These are phyloP conservation scores for Eupeodes corollae DNA, from an alignment of 1,140 invertebrate species.

Conservation along the genomic window DNA sequence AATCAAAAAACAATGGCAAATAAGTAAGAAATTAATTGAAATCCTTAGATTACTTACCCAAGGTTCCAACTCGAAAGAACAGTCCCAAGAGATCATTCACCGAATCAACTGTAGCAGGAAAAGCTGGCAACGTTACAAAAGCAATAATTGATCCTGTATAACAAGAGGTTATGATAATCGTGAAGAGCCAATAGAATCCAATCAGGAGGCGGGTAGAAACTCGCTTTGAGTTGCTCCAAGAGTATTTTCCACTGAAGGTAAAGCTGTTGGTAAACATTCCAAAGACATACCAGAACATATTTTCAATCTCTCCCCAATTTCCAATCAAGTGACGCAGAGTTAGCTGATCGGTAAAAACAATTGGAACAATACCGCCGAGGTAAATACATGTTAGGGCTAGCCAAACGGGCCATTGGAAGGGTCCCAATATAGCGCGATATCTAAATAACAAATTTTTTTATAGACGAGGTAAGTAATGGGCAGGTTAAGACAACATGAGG, in stretches of 20 bases:
- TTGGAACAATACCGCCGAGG: slow-evolving; percentile 55
- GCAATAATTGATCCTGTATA: slow-evolving; percentile 70
- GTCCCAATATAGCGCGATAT: slow-evolving; percentile 68
- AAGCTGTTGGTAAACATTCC: slow-evolving; percentile 71
- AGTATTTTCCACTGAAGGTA: slow-evolving; percentile 53
- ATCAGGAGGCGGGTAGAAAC: slow-evolving; percentile 54
- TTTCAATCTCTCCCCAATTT: slow-evolving; percentile 55
- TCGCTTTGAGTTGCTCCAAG: slow-evolving; percentile 56
- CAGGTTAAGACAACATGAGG: too few species aligned
- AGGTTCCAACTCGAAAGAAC: slow-evolving; percentile 40
- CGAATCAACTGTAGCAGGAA: slow-evolving; percentile 55
- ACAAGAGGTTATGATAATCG: slow-evolving; percentile 65
- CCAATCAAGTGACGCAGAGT: slow-evolving; percentile 49
- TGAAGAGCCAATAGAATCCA: slow-evolving; percentile 67
- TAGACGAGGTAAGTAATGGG: too few species aligned
- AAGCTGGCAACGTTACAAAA: slow-evolving; percentile 61
- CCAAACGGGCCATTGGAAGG: slow-evolving; percentile 67
- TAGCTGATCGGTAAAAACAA: slow-evolving; percentile 56
- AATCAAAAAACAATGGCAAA: slow-evolving; percentile 11
- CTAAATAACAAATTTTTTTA: slow-evolving; percentile 33
- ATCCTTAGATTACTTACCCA: slow-evolving; percentile 13
- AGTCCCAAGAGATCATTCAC: slow-evolving; percentile 47
- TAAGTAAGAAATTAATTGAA: not conserved
- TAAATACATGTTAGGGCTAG: slow-evolving; percentile 54
- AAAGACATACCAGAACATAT: slow-evolving; percentile 71